Base-by-base conservation (phyloP, 2,797 vertebrate genomes). In the Brachymystax lenok region DNA sequence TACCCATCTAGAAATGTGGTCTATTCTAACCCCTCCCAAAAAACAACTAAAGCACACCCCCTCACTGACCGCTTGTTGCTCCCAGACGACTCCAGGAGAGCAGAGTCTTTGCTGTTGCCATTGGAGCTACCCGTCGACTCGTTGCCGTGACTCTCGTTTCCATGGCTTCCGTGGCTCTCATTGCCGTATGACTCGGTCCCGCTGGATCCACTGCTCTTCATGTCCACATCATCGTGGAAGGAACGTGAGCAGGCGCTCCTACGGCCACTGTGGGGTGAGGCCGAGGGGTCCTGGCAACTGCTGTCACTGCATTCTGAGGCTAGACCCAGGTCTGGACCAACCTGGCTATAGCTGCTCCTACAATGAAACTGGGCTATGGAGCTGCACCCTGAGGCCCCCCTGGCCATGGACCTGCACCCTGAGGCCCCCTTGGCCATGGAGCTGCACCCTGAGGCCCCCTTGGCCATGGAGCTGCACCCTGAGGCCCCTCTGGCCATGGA, bases 161-260 rank as follows among this genome's bases (percentile, higher is more conserved):
- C 91, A 0, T 92, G 92, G 61, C 93, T 94, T 50, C 93, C 71
- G 1, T 95, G 93, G 0, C 93, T 94, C 76, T 95, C 95, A 8
- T 46, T 46, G 40, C 40, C 8, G 2, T 46, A 8, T 16, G 95
- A 95, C 0, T 95, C 95, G 17, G 92, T 94, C 3, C 93, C 91
- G 0, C 96, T 96, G 17, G 95, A 97, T 40, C 95, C 92, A 0
- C 94, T 95, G 87, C 95, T 96, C 88, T 95, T 96, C 96, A 97
- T 97, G 84, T 97, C 96, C 77, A 96, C 85, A 1, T 98, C 94
- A 74, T 97, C 95, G 0, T 94, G 95, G 73, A 94, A 90, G 0
- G 85, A 86, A 66, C 81, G 90, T 24, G 88, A 91, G 75, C 86
- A 90, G 4, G 40, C 0, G n/a, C 80, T 91, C 79, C 93, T 94